These are phyloP conservation scores for Alauda arvensis DNA, from an alignment of 2,797 vertebrate genomes.

Conservation along the genomic window DNA sequence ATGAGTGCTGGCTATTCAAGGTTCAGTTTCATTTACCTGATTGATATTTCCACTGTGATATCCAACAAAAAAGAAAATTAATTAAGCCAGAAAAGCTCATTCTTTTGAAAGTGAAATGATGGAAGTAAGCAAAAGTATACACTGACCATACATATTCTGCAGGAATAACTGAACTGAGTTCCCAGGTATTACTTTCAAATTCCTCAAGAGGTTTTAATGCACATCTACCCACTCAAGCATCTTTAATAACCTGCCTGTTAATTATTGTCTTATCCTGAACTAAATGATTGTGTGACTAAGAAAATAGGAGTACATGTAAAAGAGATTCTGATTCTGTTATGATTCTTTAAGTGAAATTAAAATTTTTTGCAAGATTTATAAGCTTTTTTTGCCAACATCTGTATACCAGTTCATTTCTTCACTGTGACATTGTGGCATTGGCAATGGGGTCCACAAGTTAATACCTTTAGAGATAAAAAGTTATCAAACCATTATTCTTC, in stretches of 20 bases:
- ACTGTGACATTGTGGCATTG: not conserved
- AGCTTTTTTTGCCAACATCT: not conserved
- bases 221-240: not conserved
- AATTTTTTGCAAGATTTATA: not conserved
- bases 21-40: not conserved
- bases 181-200: not conserved
- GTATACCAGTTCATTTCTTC: not conserved
- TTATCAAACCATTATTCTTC: not conserved
- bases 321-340: not conserved
- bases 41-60: not conserved
- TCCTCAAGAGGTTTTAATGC: accelerated
- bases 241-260: not conserved
- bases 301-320: not conserved
- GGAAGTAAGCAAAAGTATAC: not conserved
- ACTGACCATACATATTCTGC: not conserved
- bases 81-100: not conserved
- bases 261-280: not conserved
- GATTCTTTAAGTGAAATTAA: not conserved
- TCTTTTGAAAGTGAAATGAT: not conserved
- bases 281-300: not conserved
- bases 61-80: not conserved
- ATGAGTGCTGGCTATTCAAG: not conserved
- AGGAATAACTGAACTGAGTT: not conserved
- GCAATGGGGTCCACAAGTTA: not conserved
- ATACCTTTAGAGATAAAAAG: not conserved